phyloP scores from a whole-genome alignment of 1,140 invertebrate species.

The Zelostemma sp. region DNA sequence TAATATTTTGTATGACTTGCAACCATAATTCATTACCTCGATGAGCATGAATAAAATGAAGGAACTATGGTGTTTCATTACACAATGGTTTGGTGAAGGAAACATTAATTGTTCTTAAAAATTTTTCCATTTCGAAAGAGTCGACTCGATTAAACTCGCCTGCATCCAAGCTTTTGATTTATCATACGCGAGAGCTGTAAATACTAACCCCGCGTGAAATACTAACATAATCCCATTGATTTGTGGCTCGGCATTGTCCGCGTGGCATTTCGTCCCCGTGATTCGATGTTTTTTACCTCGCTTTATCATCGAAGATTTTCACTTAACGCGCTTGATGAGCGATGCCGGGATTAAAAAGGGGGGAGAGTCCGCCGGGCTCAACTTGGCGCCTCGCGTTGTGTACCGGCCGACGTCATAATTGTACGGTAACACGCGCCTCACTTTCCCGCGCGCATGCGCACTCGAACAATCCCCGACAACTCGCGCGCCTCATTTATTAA shows the following conservation, averaged over 20 bases:
- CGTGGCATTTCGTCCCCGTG: constrained; percentile 54
- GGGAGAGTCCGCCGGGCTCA: not conserved
- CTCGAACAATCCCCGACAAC: constrained; percentile 8
- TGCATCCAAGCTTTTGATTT: constrained; percentile 59
- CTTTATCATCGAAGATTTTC: constrained; percentile 50
- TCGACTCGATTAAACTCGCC: constrained; percentile 19
- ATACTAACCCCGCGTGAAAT: constrained; percentile 63
- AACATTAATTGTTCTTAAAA: constrained; percentile 22
- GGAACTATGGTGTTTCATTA: too few species aligned
- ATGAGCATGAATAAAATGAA: too few species aligned
- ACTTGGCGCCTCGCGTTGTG: constrained; percentile 3
- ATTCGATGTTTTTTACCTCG: constrained; percentile 42
- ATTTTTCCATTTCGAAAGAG: constrained; percentile 24
- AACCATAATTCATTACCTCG: too few species aligned
- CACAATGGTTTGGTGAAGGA: constrained; percentile 16
- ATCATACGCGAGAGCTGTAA: constrained; percentile 53
- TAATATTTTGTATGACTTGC: too few species aligned
- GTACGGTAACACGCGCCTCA: not conserved
- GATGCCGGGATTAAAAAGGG: constrained; percentile 33
- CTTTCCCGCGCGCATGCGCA: not conserved
- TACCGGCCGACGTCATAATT: not conserved
- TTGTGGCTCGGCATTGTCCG: constrained; percentile 65
- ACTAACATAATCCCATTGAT: constrained; percentile 69
- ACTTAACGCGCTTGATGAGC: constrained; percentile 41
- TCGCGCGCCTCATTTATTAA: not conserved